Evolutionary conservation across 2,888 invertebrate genomes (phyloP).

Genomic region (Drosophila mimetica): DNA sequence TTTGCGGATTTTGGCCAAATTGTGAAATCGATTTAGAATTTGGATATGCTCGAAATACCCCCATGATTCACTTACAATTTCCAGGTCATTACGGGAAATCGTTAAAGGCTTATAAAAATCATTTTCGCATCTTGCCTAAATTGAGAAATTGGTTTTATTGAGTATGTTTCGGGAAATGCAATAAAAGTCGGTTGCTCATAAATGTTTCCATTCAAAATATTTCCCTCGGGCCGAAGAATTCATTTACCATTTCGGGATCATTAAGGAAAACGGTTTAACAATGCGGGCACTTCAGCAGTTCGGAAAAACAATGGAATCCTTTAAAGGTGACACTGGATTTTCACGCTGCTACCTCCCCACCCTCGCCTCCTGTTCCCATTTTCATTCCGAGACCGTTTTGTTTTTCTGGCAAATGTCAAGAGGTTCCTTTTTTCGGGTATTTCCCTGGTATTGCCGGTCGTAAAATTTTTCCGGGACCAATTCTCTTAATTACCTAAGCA

Average conservation of each 20-base stretch:
- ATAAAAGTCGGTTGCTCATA: constrained; percentile 16
- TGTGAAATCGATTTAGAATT: constrained; percentile 22
- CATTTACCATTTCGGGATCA: constrained; percentile 42
- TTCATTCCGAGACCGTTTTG: constrained; percentile 14
- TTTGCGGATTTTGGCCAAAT: constrained; percentile 8
- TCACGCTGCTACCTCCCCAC: constrained; percentile 24
- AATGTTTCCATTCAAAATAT: constrained; percentile 38
- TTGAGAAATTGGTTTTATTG: constrained; percentile 20
- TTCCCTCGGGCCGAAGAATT: constrained; percentile 14
- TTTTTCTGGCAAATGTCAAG: constrained; percentile 48
- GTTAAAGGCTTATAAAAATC: constrained; percentile 3
- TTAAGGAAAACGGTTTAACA: constrained; percentile 29
- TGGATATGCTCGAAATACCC: not conserved
- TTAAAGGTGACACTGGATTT: constrained; percentile 39
- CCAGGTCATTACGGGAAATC: not conserved
- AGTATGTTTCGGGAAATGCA: constrained; percentile 6
- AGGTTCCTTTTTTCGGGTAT: constrained; percentile 34
- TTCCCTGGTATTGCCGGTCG: constrained; percentile 41
- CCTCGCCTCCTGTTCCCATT: not conserved
- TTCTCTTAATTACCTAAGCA: constrained; percentile 39
- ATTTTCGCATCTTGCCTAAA: constrained; percentile 3
- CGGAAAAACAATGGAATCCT: constrained; percentile 35
- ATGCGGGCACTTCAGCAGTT: constrained; percentile 11
- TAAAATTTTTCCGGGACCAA: constrained; percentile 31
- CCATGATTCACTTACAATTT: constrained; percentile 3